Base-by-base conservation (phyloP, 2,888 invertebrate species). In the Tiliacea citrago region DNA sequence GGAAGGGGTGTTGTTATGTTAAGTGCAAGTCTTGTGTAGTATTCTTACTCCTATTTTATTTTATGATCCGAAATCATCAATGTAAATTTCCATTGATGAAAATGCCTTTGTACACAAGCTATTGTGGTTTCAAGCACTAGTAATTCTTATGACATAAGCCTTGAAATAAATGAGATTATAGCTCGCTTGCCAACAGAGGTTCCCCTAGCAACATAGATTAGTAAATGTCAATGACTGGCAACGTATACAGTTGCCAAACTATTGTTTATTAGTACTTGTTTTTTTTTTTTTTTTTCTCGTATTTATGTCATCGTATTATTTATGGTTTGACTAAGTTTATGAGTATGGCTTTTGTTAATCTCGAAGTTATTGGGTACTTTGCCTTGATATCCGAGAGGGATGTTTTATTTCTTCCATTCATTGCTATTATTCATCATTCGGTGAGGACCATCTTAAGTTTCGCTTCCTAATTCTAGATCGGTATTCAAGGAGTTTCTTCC, bases 291-390 rank as follows among this genome's bases (percentile, higher is more conserved):
- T 75, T 76, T 29, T 76, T 73, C 63, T 39, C 67, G 16, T 58
- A 60, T 73, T 81, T 81, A 81, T 81, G 67, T 60, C 67, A 68
- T 73, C 68, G 70, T 68, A 60, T 81, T 69, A 71, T 81, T 79
- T 69, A 81, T 72, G 72, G 68, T 70, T 77, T 69, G 16, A 53
- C n/a, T 58, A 47, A 53, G 16, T 71, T 76, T 68, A 68, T 68
- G 69, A 60, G 66, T 68, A 73, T 51, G 57, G 67, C 58, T 58
- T 49, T 71, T 62, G 49, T 73, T 69, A 49, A 55, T 73, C 24
- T 55, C 35, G 2, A n/a, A 73, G 73, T 55, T 81, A 73, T 69
- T 55, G 61, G 45, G 45, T 49, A 67, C 24, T 81, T 69, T 49
- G 18, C 57, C 39, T 45, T 47, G 21, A 47, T 57, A 68, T 60